These are phyloP conservation scores for Synanceia verrucosa DNA, from an alignment of 2,797 vertebrate genomes.

Conservation along the genomic window DNA sequence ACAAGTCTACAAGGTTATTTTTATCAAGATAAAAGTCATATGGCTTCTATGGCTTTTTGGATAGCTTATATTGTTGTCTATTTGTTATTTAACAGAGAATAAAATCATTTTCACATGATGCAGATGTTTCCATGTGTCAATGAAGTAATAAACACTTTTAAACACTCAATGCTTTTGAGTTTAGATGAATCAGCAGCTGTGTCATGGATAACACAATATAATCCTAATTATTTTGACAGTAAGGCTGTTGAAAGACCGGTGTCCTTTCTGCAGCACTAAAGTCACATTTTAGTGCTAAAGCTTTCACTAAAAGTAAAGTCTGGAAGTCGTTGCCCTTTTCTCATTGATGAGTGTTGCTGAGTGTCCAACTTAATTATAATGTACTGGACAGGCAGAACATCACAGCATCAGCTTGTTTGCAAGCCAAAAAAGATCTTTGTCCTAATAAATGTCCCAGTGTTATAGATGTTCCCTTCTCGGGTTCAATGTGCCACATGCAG, in stretches of 20 bases:
- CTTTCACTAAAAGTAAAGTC: conserved; percentile 50
- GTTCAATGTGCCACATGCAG: neutral
- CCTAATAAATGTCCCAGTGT: conserved; percentile 41
- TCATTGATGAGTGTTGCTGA: conserved; percentile 51
- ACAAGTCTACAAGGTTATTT: too few relatives aligned
- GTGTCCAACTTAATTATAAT: conserved; percentile 66
- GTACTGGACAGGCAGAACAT: conserved; percentile 34
- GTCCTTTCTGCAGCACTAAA: conserved; percentile 1
- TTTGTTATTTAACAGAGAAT: too few relatives aligned
- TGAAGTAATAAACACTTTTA: too few relatives aligned
- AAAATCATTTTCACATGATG: too few relatives aligned
- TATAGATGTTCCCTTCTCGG: conserved; percentile 29
- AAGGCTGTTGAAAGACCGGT: neutral
- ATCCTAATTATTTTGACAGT: neutral
- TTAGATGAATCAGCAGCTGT: neutral
- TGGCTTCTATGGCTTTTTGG: too few relatives aligned
- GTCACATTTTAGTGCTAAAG: conserved; percentile 23
- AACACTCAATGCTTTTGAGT: neutral
- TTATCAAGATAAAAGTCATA: too few relatives aligned
- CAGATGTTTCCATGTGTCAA: too few relatives aligned
- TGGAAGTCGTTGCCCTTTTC: conserved; percentile 38
- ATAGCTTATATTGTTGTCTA: too few relatives aligned
- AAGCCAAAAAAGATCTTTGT: conserved; percentile 72
- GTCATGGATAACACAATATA: neutral
- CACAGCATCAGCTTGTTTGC: conserved; percentile 56